Base-by-base conservation (phyloP, 1,140 invertebrate genomes). In the Listronotus oregonensis region DNA sequence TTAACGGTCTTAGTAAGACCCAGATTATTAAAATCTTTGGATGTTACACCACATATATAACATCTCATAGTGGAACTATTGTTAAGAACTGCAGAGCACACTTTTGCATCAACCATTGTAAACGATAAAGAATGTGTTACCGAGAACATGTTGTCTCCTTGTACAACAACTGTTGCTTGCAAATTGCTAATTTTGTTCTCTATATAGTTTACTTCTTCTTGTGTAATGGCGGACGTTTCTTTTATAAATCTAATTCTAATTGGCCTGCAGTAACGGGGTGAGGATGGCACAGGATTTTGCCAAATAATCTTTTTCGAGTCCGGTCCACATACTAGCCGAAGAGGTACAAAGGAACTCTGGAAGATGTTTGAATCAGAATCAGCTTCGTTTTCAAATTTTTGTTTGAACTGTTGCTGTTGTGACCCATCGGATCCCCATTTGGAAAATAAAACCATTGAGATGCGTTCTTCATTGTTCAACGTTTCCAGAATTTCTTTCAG, bases 71-170 rank as follows among this genome's bases (percentile, higher is more conserved):
- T 68, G 5, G 77, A 79, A 51, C 63, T 70, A 12, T 75, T 81
- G 61, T 73, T 32, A 9, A 77, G 79, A 3, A 76, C 73, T 11
- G 76, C 77, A 67, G 80, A 78, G 43, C 75, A 78, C 8, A 80
- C 74, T 62, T 80, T 80, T 6, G 70, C 78, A 52, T 80, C 77
- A 2, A 79, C 66, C 79, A 79, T 80, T 6, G 75, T 78, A 32
- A 78, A 71, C 49, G 72, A 6, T 56, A 79, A 59, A 43, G 62
- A 63, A 66, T 75, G 72, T 61, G 66, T 74, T 9, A 72, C 59
- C 32, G 10, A 39, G 43, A 67, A 21, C 17, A 50, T 43, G 58
- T 54, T 56, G 14, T 27, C 18, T 34, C 31, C 34, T 15, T 51
- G 8, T 27, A 17, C 59, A 27, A 34, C 14, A 46, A 11, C n/a